phyloP scores from a whole-genome alignment of 2,113 vertebrate genomes.

The Eulemur macaco region DNA sequence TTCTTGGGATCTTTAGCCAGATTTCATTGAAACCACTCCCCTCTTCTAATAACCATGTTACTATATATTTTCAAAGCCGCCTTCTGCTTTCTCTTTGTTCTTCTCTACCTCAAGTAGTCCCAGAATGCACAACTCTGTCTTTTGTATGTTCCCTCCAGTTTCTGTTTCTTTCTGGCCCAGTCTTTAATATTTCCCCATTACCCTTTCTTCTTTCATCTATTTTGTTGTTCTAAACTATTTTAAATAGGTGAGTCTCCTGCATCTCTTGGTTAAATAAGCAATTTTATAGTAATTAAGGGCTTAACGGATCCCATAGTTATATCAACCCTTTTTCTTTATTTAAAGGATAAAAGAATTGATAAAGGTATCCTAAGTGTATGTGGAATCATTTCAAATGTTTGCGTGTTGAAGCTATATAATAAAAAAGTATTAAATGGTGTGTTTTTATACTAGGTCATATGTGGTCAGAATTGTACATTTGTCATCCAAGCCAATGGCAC shows the following conservation, averaged over 20 bases:
- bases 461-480: slow-evolving; percentile 91
- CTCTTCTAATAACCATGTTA: not conserved
- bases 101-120: not conserved
- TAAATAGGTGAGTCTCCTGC: not conserved
- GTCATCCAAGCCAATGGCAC: slow-evolving; percentile 91
- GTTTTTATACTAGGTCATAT: slow-evolving; percentile 85
- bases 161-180: slow-evolving; percentile 14
- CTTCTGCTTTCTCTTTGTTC: not conserved
- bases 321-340: not conserved
- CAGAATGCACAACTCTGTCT: not conserved
- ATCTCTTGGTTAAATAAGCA: slow-evolving; percentile 16
- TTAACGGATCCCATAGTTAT: not conserved
- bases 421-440: slow-evolving; percentile 37
- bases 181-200: not conserved
- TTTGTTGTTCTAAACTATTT: slow-evolving; percentile 16
- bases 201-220: not conserved
- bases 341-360: slow-evolving; percentile 38
- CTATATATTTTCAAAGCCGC: not conserved
- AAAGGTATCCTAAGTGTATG: not conserved
- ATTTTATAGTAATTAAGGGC: slow-evolving; percentile 31
- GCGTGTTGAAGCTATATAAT: not conserved
- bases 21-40: not conserved
- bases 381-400: slow-evolving; percentile 3
- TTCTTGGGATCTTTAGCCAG: not conserved
- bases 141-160: not conserved